Conservation (phyloP, 2,797 vertebrate genomes). For the Gephyroberyx darwinii region DNA sequence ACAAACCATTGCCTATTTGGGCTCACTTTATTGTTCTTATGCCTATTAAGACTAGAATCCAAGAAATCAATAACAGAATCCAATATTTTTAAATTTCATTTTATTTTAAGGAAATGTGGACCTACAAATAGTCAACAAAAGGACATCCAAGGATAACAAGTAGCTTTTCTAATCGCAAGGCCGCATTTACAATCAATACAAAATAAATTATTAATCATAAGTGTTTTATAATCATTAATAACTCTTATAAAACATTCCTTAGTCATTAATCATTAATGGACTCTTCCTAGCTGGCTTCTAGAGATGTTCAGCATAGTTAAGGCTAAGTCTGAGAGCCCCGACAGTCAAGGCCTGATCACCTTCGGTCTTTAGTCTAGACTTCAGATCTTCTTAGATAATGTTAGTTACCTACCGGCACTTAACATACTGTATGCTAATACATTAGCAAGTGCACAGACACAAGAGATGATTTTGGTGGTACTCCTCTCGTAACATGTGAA, state of each 20-base stretch:
- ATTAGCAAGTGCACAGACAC: too few relatives aligned
- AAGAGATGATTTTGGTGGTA: too few relatives aligned
- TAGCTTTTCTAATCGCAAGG: constrained; percentile 4
- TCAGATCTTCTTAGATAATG: neutral
- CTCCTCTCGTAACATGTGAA: too few relatives aligned
- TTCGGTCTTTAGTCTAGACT: neutral
- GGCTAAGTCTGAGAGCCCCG: constrained; percentile 6
- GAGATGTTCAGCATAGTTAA: neutral
- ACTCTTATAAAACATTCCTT: constrained; percentile 47
- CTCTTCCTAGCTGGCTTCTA: neutral
- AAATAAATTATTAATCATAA: constrained; percentile 64
- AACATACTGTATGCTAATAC: too few relatives aligned
- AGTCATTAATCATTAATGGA: constrained; percentile 48
- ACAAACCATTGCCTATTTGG: too few relatives aligned
- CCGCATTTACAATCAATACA: constrained; percentile 18
- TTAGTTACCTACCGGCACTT: too few relatives aligned
- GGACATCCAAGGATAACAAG: constrained; percentile 18
- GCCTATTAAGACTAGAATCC: too few relatives aligned
- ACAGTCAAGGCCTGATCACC: neutral
- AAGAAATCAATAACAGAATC: too few relatives aligned
- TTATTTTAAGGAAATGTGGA: too few relatives aligned
- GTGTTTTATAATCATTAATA: constrained; percentile 58
- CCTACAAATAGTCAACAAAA: neutral
- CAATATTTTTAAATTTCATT: too few relatives aligned
- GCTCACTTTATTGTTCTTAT: too few relatives aligned